Percentiles rank a stretch among this genome's conserved stretches.
phyloP scores from a whole-genome alignment of 1,140 invertebrate species.

The Drosophila guanche region DNA sequence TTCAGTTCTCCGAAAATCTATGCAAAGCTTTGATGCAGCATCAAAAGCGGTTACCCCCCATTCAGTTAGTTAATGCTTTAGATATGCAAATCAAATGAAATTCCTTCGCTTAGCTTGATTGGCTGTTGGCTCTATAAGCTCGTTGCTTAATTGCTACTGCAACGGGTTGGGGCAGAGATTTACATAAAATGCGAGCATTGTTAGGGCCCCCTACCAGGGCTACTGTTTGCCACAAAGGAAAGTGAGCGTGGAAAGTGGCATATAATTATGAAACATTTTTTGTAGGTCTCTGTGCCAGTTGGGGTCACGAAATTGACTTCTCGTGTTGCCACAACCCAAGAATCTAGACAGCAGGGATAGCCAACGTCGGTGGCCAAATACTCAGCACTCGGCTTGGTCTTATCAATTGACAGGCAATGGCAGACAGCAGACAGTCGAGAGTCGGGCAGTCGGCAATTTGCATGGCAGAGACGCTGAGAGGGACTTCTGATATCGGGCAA shows the following conservation, averaged over 20 bases:
- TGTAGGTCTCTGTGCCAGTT: constrained; percentile 49
- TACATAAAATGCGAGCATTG: constrained; percentile 63
- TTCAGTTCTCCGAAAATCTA: constrained; percentile 67
- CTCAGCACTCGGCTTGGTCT: constrained; percentile 32
- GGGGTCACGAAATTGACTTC: constrained; percentile 51
- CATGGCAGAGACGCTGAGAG: constrained; percentile 30
- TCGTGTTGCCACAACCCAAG: constrained; percentile 59
- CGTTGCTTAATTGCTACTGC: constrained; percentile 66
- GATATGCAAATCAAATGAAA: constrained; percentile 73
- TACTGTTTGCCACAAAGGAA: constrained; percentile 52
- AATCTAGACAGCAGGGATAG: constrained; percentile 40
- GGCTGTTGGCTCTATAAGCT: constrained; percentile 24
- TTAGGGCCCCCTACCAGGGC: constrained; percentile 16
- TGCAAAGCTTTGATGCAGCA: constrained; percentile 55
- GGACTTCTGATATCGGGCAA: constrained; percentile 9
- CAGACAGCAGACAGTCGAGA: no score
- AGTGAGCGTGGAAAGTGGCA: constrained; percentile 70
- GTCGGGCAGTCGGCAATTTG: constrained; percentile 51
- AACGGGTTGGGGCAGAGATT: constrained; percentile 25
- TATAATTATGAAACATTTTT: constrained; percentile 45
- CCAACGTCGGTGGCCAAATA: constrained; percentile 57
- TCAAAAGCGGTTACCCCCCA: constrained; percentile 35
- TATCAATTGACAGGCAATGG: constrained; percentile 47
- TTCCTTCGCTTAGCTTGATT: constrained; percentile 33
- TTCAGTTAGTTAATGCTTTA: constrained; percentile 69